A percentile compares a stretch with the other conserved stretches of the same genome.
Conservation (phyloP, 2,797 vertebrate species). For the Percopsis omiscomaycus region DNA sequence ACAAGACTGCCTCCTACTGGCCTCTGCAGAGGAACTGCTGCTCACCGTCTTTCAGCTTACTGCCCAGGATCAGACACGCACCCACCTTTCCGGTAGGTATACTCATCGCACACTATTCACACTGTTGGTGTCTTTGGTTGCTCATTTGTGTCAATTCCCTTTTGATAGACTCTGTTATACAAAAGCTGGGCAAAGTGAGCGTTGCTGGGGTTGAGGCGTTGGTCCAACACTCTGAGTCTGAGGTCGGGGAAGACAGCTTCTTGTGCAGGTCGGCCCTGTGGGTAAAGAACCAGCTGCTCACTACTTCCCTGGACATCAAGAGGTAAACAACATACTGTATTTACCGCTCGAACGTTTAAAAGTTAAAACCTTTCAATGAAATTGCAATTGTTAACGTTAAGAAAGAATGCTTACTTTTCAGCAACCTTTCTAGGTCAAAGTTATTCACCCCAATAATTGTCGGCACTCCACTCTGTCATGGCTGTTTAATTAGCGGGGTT, state of each 20-base stretch:
- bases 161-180: conserved; percentile 81
- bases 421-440: too few relatives aligned
- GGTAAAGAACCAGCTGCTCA: conserved; percentile 87
- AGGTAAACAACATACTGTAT: conserved; percentile 73
- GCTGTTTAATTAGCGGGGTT: too few relatives aligned
- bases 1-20: conserved; percentile 84
- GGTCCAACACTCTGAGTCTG: conserved; percentile 74
- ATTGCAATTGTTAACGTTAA: too few relatives aligned
- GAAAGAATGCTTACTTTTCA: too few relatives aligned
- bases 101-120: background rate
- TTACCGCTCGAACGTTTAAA: background rate
- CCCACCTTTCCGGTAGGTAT: conserved; percentile 83
- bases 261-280: conserved; percentile 84
- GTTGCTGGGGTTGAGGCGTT: conserved; percentile 83
- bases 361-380: background rate
- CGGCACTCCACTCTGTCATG: too few relatives aligned
- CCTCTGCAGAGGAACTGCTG: conserved; percentile 90
- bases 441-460: too few relatives aligned
- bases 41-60: conserved; percentile 92
- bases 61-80: conserved; percentile 84
- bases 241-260: conserved; percentile 81
- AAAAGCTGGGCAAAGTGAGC: conserved; percentile 88
- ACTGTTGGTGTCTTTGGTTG: background rate
- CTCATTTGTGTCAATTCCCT: conserved; percentile 6
- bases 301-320: conserved; percentile 77